Evolutionary conservation across 2,888 invertebrate genomes (phyloP), one percentile per base, ranked within the genome.

Genomic region (Mantis religiosa): DNA sequence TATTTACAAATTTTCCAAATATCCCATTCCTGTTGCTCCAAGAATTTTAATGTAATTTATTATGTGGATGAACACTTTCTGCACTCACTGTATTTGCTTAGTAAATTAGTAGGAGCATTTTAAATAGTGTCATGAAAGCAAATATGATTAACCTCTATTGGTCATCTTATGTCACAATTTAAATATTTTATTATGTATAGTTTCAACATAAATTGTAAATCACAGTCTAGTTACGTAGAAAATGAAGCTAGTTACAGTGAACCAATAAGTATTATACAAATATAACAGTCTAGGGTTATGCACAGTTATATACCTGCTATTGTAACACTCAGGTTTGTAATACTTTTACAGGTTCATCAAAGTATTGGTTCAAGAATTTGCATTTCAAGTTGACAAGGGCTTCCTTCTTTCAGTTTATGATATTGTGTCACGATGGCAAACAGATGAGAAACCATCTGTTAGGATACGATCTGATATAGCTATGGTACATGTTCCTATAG

Each of bases 331-430:
- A 20, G 4, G 20, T 20, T 71, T n/a, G 81, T 87, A 82, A 87
- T 47, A 85, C 0, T 83, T 89, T 91, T 89, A 83, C 92, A 94
- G 94, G 91, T 94, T 93, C 90, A 92, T 96, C 28, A 96, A 96
- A 91, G 92, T 97, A 2, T 92, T 95, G 84, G 92, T 96, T 0
- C 95, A 96, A 91, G 96, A 97, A 92, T 95, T 96, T 91, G 95
- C 95, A 90, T 92, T 97, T 30, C 96, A 96, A 91, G 92, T 97
- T 82, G 97, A 97, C 92, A 95, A 96, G 91, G 96, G 96, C 84
- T 95, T 97, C 91, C 95, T 90, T 93, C 94, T 93, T 87, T 95
- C 96, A 82, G 92, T 96, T 12, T 95, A 95, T 89, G 95, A 96
- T 92, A 94, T 96, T 47, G 92, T 96, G 87, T 94, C 95, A 88